Evolutionary conservation across 1,140 invertebrate species (phyloP).

Genomic region (Platorchestia sp.): DNA sequence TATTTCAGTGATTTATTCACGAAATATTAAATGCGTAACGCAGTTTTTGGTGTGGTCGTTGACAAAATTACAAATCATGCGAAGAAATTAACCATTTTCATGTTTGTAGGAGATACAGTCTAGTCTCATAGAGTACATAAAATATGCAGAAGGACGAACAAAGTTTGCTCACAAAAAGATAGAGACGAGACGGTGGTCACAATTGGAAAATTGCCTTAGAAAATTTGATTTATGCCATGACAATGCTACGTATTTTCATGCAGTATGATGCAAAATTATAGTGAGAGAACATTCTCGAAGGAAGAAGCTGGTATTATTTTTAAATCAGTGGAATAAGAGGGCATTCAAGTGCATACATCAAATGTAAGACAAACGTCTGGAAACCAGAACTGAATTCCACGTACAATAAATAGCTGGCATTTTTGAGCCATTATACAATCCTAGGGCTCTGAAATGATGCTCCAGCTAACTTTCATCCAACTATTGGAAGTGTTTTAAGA

Average conservation of each 20-base stretch:
- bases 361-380: background rate
- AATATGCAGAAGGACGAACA: background rate
- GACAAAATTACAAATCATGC: background rate
- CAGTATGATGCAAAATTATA: background rate
- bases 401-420: background rate
- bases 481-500: conserved; percentile 30
- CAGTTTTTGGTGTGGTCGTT: background rate
- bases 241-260: background rate
- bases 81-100: background rate
- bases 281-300: background rate
- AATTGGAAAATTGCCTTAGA: background rate
- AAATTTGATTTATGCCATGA: background rate
- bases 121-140: background rate
- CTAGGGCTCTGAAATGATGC: background rate
- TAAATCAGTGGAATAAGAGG: background rate
- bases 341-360: background rate
- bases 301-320: background rate
- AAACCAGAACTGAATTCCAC: background rate
- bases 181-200: background rate
- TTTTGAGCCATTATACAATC: background rate
- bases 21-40: too few species aligned
- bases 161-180: background rate
- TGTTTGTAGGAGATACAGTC: background rate
- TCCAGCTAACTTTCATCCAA: background rate
- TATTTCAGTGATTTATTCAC: too few species aligned